Base-by-base conservation (phyloP, 2,113 vertebrate species). In the Callaeas wilsoni region DNA sequence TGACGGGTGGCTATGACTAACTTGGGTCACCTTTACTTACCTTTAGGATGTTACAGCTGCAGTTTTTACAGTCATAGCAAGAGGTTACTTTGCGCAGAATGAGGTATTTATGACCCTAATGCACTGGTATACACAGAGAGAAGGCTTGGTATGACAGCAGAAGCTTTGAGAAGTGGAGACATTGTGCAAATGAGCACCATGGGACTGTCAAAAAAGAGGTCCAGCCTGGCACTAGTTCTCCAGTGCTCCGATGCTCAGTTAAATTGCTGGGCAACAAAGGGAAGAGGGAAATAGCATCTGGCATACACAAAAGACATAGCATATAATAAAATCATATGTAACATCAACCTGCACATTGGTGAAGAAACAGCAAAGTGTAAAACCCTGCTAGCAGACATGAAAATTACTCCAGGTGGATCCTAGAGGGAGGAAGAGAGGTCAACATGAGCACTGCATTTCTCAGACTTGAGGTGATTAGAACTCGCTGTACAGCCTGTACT, bases 171-270 rank as follows among this genome's bases (percentile, higher is more conserved):
- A 87, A 53, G 55, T 20, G 50, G 44, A 86, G 16, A 41, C 0
- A 8, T 4, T 2, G 15, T 52, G 33, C 30, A 74, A 44, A 64
- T 0, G 7, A 87, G 37, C 21, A 79, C 35, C 21, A 35, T 1
- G 8, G 8, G 27, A 59, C 22, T 44, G 22, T 11, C 39, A 77
- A 52, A 65, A 83, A 65, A 53, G 17, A 14, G 11, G 9, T 16
- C 9, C 25, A 64, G 25, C 4, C 10, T 3, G 1, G 42, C 8
- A 67, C 15, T 6, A 6, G 23, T 16, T 52, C 55, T 53, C 15
- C 37, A 74, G 9, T 6, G 20, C 19, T 73, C 10, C 0, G 0
- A 15, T 25, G 17, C 9, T 69, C n/a, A 41, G 16, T 13, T 56
- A 56, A 91, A 87, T 35, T 81, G 2, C 25, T 17, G 29, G 16